Evolutionary conservation across 2,113 vertebrate genomes (phyloP), one percentile per base, ranked within the genome.

Genomic region (Chaenogobius annularis): DNA sequence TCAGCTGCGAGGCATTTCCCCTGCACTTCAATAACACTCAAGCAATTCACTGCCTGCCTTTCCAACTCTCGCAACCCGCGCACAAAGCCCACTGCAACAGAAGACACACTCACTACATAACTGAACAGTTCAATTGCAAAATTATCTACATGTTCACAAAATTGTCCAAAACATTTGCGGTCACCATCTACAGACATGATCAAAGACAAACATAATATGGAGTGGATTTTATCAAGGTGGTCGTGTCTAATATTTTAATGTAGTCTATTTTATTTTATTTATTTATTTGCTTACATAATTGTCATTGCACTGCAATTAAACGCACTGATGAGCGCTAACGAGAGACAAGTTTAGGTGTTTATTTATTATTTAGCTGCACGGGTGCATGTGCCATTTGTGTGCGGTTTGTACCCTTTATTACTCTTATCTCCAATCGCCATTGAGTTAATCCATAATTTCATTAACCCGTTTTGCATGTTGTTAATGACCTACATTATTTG

Each of bases 1-100:
- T 85, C 68, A 46, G 88, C 92, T 91, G 70, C 85, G 66, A 92
- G 87, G 91, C 91, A 88, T 89, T 89, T 83, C 84, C 77, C 37
- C 85, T 71, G 74, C 72, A 67, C 83, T 85, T 76, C 81, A 84
- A 86, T 85, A 78, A 85, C 82, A 81, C 79, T 85, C 79, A 78
- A 73, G 77, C 73, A 79, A 84, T 81, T 84, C 86, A 59, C 73
- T 77, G 70, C 69, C 77, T 66, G 20, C 61, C 10, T 40, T 35
- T n/a, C 17, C 59, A 62, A 37, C 59, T 37, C 61, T 37, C 19
- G 26, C 26, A 31, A 3, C 61, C 35, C 35, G 35, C 61, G 61
- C 17, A 10, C 61, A 12, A 63, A 37, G 35, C 20, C 19, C 61
- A 19, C 61, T 43, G 35, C 61, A 63, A 37, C 40, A 17, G 35